These are phyloP conservation scores for Sterrhoptilus dennistouni DNA, from an alignment of 2,113 vertebrate genomes.

Conservation along the genomic window DNA sequence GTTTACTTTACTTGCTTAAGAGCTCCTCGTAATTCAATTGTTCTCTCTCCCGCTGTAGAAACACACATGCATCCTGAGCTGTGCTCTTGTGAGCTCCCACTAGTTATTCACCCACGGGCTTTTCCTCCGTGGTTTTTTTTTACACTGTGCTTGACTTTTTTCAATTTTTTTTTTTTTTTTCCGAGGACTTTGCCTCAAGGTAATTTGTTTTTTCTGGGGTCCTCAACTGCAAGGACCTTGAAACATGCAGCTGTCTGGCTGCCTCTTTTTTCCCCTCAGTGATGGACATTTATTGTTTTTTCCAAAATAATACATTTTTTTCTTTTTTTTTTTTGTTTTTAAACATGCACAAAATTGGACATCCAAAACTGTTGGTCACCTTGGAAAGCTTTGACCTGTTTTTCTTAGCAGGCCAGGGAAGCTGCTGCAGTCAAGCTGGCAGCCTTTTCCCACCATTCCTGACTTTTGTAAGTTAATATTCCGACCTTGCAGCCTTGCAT, in stretches of 20 bases:
- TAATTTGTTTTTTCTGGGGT: not conserved
- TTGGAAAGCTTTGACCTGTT: conserved; percentile 54
- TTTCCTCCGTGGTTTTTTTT: not conserved
- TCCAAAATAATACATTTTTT: not conserved
- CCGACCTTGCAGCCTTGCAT: not conserved
- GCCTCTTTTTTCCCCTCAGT: not conserved
- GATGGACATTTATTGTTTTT: not conserved
- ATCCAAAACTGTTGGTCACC: not conserved
- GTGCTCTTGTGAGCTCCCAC: conserved; percentile 10
- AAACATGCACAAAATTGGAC: not conserved
- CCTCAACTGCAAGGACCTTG: not conserved
- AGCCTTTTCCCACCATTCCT: conserved; percentile 9
- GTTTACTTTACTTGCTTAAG: conserved; percentile 66
- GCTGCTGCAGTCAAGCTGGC: conserved; percentile 8
- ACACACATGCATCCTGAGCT: conserved; percentile 43
- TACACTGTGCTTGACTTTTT: not conserved
- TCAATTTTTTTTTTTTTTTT: not conserved
- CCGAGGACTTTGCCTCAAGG: not conserved
- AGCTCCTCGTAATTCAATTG: conserved; percentile 59
- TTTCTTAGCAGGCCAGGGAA: not conserved
- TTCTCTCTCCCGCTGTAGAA: conserved; percentile 44
- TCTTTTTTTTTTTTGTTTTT: not conserved
- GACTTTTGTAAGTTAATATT: conserved; percentile 26
- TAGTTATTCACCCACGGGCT: conserved; percentile 25
- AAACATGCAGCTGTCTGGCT: not conserved